Conservation (phyloP, 2,113 vertebrate genomes). For the Cottus gobio region DNA sequence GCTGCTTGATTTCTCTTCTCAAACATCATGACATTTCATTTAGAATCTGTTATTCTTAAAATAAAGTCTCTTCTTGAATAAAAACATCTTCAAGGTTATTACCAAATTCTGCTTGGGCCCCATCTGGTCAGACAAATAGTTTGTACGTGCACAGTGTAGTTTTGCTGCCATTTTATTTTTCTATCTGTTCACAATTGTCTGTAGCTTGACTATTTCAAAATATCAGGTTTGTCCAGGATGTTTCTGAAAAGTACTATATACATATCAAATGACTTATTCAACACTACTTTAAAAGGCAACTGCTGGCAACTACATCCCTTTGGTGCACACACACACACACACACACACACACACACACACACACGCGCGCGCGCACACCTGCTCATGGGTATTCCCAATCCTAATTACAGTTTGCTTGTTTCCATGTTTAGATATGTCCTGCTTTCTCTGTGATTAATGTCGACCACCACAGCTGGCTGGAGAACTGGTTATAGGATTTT, state of each 20-base stretch:
- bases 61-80: too few species aligned
- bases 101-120: not conserved
- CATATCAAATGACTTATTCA: not conserved
- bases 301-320: not conserved
- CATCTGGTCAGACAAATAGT: too few species aligned
- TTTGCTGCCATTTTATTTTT: too few species aligned
- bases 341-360: not conserved
- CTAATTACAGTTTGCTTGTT: slow-evolving; percentile 9
- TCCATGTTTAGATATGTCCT: slow-evolving; percentile 14
- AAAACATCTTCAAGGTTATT: not conserved
- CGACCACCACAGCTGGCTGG: not conserved
- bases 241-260: too few species aligned
- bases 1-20: not conserved
- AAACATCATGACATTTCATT: not conserved
- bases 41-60: not conserved
- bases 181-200: too few species aligned
- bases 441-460: not conserved
- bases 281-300: not conserved
- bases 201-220: too few species aligned
- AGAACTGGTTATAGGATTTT: not conserved
- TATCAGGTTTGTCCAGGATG: too few species aligned
- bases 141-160: too few species aligned
- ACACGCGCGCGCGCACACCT: not conserved
- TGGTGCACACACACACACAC: not conserved
- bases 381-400: not conserved